Base-by-base conservation (phyloP, 2,797 vertebrate species). In the Octomys mimax region DNA sequence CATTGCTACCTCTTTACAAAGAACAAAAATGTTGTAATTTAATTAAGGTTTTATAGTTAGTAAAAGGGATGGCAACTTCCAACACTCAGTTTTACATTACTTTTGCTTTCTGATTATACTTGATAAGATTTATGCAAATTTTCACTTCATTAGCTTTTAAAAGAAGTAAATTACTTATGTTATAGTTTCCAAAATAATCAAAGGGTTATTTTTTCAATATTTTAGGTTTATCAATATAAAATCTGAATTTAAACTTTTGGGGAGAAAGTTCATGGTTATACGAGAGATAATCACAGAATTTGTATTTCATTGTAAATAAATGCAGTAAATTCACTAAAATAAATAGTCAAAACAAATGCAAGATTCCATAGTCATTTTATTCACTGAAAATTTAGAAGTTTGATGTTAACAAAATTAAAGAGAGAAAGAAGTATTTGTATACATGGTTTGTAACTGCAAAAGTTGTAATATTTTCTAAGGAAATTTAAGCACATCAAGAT, bases 141-240 rank as follows among this genome's bases (percentile, higher is more conserved):
- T 68, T 2, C 21, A 80, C 8, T 77, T 75, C 11, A 70, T 21
- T 71, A 57, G 10, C 26, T 11, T 31, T 52, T 28, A 42, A 42
- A 62, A n/a, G 84, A 88, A 87, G 33, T 52, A 85, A 49, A 89
- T 59, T 88, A 0, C 33, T n/a, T 81, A 28, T 46, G 7, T 36
- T 66, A 16, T 70, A 21, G 5, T 93, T 96, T 95, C 52, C 28
- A n/a, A 88, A 75, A 11, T 16, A 95, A 18, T 19, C 77, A 82
- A 3, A n/a, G 5, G 6, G 0, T 84, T 46, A 79, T 71, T 71
- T 87, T 79, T n/a, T 11, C 19, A 46, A 70, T 24, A 88, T 59
- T 12, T 92, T 64, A 89, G 4, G 7, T 33, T 91, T 92, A 78
- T 21, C 66, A 92, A 91, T 54, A 87, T 70, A 57, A 95, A 75